phyloP scores from a whole-genome alignment of 92 coral and sea anemone species.

The Muricea muricata region DNA sequence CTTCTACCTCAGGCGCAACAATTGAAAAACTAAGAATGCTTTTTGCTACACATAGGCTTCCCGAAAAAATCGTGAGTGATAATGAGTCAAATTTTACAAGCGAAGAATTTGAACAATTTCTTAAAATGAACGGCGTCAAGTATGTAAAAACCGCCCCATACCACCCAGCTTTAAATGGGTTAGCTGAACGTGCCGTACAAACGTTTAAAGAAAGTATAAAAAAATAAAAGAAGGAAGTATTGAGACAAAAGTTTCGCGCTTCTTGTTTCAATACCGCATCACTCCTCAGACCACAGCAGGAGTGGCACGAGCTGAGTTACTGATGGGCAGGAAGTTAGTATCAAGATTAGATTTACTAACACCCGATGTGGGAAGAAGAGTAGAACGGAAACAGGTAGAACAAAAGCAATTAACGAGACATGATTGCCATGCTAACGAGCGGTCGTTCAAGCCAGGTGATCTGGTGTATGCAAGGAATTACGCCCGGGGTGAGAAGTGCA shows the following conservation, averaged over 20 bases:
- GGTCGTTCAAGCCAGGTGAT: too few species aligned
- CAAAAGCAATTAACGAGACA: too few species aligned
- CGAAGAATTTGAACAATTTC: slow-evolving; percentile 47
- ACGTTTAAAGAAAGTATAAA: too few species aligned
- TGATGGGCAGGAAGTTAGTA: background rate
- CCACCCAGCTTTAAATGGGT: too few species aligned
- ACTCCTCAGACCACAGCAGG: background rate
- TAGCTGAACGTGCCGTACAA: too few species aligned
- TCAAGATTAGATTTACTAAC: background rate
- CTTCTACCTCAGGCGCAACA: slow-evolving; percentile 61
- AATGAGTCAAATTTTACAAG: slow-evolving; percentile 58
- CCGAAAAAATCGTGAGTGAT: background rate
- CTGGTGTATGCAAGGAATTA: background rate
- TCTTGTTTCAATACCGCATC: background rate
- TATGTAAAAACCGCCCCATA: slow-evolving; percentile 58
- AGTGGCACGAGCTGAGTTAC: background rate
- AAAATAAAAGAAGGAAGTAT: background rate
- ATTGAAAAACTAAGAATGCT: slow-evolving; percentile 62
- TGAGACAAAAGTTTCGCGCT: background rate
- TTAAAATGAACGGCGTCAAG: slow-evolving; percentile 54
- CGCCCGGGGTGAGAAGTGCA: background rate
- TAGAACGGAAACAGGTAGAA: too few species aligned
- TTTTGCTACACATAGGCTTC: slow-evolving; percentile 61
- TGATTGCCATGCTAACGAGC: too few species aligned
- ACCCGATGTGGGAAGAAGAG: background rate